These are phyloP conservation scores for Drosophila helvetica DNA, from an alignment of 2,888 invertebrate species.

Conservation along the genomic window DNA sequence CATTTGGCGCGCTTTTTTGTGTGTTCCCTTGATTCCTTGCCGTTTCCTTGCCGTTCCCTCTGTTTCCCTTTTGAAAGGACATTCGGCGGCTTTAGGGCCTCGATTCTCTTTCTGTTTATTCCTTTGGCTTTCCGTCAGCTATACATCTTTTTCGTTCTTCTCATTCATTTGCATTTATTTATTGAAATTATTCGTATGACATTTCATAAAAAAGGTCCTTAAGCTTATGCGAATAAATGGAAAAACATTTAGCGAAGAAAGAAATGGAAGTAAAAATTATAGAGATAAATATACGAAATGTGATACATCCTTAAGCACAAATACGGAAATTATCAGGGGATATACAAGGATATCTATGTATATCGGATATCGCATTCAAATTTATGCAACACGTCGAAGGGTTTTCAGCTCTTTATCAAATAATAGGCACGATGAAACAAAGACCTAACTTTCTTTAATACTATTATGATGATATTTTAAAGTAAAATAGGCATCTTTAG, in stretches of 20 bases:
- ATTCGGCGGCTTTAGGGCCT: slow-evolving; percentile 31
- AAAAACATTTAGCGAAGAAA: neutral
- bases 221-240: neutral
- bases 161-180: slow-evolving; percentile 38
- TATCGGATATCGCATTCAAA: too few relatives aligned
- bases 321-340: too few relatives aligned
- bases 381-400: too few relatives aligned
- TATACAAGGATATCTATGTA: too few relatives aligned
- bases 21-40: slow-evolving; percentile 36
- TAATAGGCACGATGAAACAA: too few relatives aligned
- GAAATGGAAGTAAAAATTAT: neutral
- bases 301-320: neutral
- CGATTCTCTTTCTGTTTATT: slow-evolving; percentile 6
- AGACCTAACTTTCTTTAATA: too few relatives aligned
- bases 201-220: neutral
- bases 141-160: neutral
- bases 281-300: slow-evolving; percentile 2
- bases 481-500: neutral
- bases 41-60: slow-evolving; percentile 35
- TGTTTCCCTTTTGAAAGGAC: slow-evolving; percentile 34
- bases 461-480: too few relatives aligned
- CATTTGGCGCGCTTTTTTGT: slow-evolving; percentile 42
- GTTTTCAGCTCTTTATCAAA: too few relatives aligned
- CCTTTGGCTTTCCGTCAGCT: slow-evolving; percentile 11
- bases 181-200: slow-evolving; percentile 13